These are phyloP conservation scores for Plusia festucae DNA, from an alignment of 2,888 invertebrate genomes.

Conservation along the genomic window DNA sequence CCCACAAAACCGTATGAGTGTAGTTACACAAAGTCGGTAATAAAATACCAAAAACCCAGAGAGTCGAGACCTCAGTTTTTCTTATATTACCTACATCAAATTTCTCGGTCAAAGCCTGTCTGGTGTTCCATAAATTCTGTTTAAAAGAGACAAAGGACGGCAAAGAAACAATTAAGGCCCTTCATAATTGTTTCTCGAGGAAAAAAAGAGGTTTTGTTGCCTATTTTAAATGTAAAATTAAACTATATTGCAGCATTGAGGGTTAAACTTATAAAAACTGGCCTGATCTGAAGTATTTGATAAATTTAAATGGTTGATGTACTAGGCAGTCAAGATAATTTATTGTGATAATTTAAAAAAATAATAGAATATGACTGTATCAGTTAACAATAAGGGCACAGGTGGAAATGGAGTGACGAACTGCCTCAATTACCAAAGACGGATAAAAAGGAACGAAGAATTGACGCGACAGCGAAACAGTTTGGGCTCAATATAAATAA, in stretches of 20 bases:
- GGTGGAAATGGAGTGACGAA: no score
- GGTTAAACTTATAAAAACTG: neutral
- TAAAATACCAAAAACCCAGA: constrained; percentile 38
- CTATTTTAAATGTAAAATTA: constrained; percentile 1
- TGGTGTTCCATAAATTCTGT: constrained; percentile 32
- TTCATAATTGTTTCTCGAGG: constrained; percentile 2
- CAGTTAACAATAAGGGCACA: no score
- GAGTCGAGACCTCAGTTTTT: constrained; percentile 24
- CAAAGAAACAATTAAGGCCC: constrained; percentile 14
- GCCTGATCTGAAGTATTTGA: no score
- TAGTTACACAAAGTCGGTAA: constrained; percentile 12
- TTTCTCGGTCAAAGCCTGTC: constrained; percentile 19
- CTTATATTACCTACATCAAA: constrained; percentile 35
- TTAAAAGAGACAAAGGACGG: constrained; percentile 10
- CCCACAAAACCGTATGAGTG: neutral
- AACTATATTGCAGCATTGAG: neutral
- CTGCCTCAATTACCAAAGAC: no score
- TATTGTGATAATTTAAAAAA: no score
- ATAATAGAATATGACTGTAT: no score
- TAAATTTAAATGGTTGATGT: no score
- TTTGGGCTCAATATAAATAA: no score
- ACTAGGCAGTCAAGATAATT: no score
- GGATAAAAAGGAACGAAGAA: no score
- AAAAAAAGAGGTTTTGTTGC: neutral
- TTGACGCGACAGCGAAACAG: no score